Base-by-base conservation (phyloP, 2,113 vertebrate genomes). In the Calyptomena viridis region DNA sequence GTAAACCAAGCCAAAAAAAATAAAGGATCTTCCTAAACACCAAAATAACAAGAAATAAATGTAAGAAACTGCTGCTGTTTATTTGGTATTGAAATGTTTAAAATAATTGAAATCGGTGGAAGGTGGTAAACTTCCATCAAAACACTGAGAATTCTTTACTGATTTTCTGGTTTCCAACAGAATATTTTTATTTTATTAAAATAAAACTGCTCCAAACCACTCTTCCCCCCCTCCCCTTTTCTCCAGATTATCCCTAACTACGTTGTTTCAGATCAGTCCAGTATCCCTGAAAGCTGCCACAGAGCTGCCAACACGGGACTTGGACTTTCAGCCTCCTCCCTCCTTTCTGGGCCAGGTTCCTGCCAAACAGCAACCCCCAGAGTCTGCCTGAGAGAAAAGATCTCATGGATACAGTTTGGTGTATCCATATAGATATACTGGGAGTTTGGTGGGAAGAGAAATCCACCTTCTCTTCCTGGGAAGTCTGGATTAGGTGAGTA, bases 211-310 rank as follows among this genome's bases (percentile, higher is more conserved):
- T 55, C 37, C 21, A 52, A 40, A n/a, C 1, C 2, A 25, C 6
- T 28, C 23, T 23, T 8, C 19, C 19, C 44, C 44, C 44, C 44
- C 13, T 17, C 44, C 16, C 17, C 5, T 66, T 47, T 76, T 21
- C 40, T 6, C 20, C 21, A 33, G 12, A 25, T 67, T 66, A 24
- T 33, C n/a, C 28, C 18, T 14, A 37, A 11, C 6, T 30, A 6
- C 33, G 20, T 12, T 27, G 52, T 74, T 85, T 62, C 42, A 40
- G 10, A 69, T 40, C n/a, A 53, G 14, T 28, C 11, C 3, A 3
- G 22, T 23, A 23, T 3, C 5, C 8, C 0, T 14, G 18, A 62
- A 30, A 75, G 33, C 22, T 28, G 39, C 28, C 10, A 6, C 4
- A 14, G 47, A 62, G 15, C 33, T 72, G 42, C 39, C 33, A 72